Evolutionary conservation across 1,140 invertebrate genomes (phyloP), one percentile per base, ranked within the genome.

Genomic region (Caenorhabditis inopinata): DNA sequence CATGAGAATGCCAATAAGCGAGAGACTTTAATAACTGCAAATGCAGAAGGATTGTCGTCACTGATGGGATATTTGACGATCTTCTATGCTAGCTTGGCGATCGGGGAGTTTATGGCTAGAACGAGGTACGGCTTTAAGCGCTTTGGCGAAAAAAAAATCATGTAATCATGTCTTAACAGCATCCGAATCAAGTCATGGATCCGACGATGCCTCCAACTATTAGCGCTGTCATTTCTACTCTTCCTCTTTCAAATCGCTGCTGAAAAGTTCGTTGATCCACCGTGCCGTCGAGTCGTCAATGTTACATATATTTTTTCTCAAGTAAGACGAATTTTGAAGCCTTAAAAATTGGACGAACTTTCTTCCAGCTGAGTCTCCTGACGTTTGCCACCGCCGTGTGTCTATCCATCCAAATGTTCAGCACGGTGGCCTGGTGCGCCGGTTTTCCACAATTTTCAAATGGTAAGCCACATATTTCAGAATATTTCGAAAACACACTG

Each of bases 41-140:
- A 97, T 89, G 91, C 94, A 83, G 95, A 97, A 91, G 95, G 95
- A 0, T 90, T 97, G 46, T 91, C 92, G 25, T 96, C 95, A 0
- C 90, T 92, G 29, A 89, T 93, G 1, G 96, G 96, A 2, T 96
- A 95, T 88, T 88, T 95, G 11, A 91, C 92, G 1, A 88, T 97
- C 0, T 96, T 95, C 75, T 81, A 62, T 68, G 79, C 48, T 14
- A 74, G 51, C 53, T n/a, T 78, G 14, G 42, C 47, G 11, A 48
- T 81, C 3, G 79, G 48, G 23, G 76, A 62, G 9, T 58, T 58
- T 27, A 62, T 78, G 38, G 62, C 79, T 3, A 53, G 38, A 14
- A 76, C 74, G 4, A 74, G 79, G 78, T 80, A n/a, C n/a, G n/a
- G n/a, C n/a, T n/a, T n/a, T n/a, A n/a, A n/a, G n/a, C n/a, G n/a